Percentiles rank a stretch among this genome's conserved stretches.
These are phyloP conservation scores for Protonemura montana DNA, from an alignment of 2,888 invertebrate species.

Conservation along the genomic window DNA sequence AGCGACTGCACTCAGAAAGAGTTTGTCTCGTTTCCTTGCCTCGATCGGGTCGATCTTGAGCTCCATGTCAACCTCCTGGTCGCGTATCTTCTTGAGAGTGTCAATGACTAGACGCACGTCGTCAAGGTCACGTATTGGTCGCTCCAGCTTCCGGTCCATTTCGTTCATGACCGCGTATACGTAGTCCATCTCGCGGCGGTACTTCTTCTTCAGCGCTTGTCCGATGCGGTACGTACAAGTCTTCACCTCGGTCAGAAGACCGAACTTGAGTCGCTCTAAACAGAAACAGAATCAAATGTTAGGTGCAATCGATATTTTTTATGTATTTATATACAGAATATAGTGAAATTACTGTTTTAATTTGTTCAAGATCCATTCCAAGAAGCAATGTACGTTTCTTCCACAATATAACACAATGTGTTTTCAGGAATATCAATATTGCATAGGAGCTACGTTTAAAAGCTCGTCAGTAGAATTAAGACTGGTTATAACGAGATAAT, in stretches of 20 bases:
- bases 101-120: constrained; percentile 95
- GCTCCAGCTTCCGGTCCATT: constrained; percentile 86
- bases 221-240: constrained; percentile 82
- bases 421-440: no score
- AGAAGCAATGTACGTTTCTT: no score
- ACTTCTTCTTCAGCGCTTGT: constrained; percentile 87
- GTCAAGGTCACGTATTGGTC: constrained; percentile 90
- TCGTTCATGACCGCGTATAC: constrained; percentile 92
- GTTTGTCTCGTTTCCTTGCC: constrained; percentile 56
- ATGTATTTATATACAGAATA: no score
- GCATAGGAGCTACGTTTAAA: no score
- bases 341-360: no score
- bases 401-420: no score
- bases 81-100: constrained; percentile 88
- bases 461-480: no score
- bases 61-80: constrained; percentile 96
- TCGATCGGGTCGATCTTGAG: constrained; percentile 92
- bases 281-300: not conserved
- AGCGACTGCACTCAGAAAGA: no score
- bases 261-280: constrained; percentile 75
- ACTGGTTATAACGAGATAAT: no score
- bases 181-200: constrained; percentile 91
- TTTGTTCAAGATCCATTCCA: no score
- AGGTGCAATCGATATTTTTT: no score
- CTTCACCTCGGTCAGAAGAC: constrained; percentile 83